Evolutionary conservation across 2,888 invertebrate species (phyloP), one percentile per base, ranked within the genome.

Genomic region (Parnassius smintheus): DNA sequence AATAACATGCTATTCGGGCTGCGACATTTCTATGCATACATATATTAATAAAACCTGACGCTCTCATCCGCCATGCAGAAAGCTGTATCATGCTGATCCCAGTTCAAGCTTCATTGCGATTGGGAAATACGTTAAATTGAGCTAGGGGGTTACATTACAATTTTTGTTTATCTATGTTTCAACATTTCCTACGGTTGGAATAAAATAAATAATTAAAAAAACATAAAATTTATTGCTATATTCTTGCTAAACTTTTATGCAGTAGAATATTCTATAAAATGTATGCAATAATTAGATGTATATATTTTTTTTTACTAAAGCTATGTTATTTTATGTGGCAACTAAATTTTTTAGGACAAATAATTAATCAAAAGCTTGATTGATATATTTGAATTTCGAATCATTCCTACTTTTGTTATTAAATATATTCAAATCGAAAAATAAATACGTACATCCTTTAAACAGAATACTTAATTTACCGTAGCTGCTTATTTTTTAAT

Each of bases 1-100:
- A 81, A 75, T 76, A 86, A 85, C 91, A 91, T 91, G 91, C 91
- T 63, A 46, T 82, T 85, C 84, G 90, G 89, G 90, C 91, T 81
- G 86, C 90, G 91, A 89, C 91, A 82, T 84, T 81, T 86, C 89
- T 91, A 90, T 64, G 51, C 45, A 51, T 86, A 88, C 88, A 90
- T 77, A 85, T 87, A 88, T 79, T 80, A 81, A 85, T 83, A 83
- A 86, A 91, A 85, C 80, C 81, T 88, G 88, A 88, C 83, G 80
- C 75, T 82, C 73, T 82, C 78, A 85, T 89, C 88, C 88, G 89
- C 90, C 91, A 91, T 91, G 91, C 91, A 90, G 83, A 81, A 91
- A 91, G 91, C 91, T 85, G 85, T 84, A 80, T 85, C 91, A 91
- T 91, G 91, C 91, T 89, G 83, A 82, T 85, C 83, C 83, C 77